Percentiles rank a stretch among this genome's conserved stretches.
phyloP scores from a whole-genome alignment of 2,113 vertebrate species.

The Sula dactylatra region DNA sequence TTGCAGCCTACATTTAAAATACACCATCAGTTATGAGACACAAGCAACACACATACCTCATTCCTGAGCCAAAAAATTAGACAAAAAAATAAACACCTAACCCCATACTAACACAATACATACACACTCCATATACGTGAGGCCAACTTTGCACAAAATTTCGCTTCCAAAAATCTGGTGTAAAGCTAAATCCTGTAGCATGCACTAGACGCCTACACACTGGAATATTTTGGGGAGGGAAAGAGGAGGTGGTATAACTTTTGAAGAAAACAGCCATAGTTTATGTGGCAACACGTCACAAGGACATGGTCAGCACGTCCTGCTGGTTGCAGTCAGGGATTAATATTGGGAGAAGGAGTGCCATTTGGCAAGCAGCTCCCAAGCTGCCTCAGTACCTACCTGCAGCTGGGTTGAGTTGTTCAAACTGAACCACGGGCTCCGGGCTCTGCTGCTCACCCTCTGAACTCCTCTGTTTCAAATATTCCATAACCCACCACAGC shows the following conservation, averaged over 20 bases:
- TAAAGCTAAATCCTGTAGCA: neutral
- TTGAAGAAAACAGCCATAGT: neutral
- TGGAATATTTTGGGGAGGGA: neutral
- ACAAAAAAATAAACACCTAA: neutral
- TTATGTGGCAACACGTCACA: neutral
- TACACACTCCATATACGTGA: neutral
- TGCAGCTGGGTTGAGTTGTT: neutral
- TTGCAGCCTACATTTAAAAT: neutral
- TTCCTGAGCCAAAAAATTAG: neutral
- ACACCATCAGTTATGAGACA: neutral
- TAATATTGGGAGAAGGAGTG: fast-evolving
- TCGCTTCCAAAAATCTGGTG: neutral
- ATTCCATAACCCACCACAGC: neutral
- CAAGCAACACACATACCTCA: neutral
- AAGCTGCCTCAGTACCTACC: neutral
- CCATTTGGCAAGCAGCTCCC: neutral
- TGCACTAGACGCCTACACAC: neutral
- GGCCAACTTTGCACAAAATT: neutral
- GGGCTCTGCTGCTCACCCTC: fast-evolving
- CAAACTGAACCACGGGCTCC: neutral
- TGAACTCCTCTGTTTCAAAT: neutral
- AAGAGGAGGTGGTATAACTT: neutral
- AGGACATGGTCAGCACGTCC: neutral
- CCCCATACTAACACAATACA: neutral
- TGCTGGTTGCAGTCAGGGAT: neutral